phyloP scores from a whole-genome alignment of 2,888 invertebrate species.

The Pegoplata infirma region DNA sequence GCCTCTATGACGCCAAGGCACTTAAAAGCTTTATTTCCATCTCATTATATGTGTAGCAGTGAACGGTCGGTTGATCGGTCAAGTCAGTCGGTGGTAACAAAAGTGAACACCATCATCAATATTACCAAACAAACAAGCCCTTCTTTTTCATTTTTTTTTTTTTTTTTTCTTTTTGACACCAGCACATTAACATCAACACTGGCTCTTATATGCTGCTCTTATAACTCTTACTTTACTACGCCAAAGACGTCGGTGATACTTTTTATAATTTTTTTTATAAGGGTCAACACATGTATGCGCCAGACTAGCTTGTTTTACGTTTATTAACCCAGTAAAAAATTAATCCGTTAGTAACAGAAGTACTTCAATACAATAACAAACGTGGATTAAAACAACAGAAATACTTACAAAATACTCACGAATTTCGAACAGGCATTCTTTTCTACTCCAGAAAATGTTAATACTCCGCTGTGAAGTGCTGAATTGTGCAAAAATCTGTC shows the following conservation, averaged over 20 bases:
- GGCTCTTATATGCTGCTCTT: constrained; percentile 36
- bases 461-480: too few species aligned
- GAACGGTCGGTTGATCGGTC: too few species aligned
- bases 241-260: background rate
- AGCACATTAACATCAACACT: constrained; percentile 60
- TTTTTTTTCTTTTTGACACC: too few species aligned
- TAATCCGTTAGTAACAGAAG: too few species aligned
- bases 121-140: constrained; percentile 51
- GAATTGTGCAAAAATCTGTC: too few species aligned
- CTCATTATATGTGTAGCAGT: constrained; percentile 44
- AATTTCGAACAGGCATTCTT: too few species aligned
- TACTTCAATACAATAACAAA: too few species aligned
- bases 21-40: constrained; percentile 72
- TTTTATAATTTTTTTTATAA: constrained; percentile 25
- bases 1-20: constrained; percentile 74
- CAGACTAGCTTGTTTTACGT: constrained; percentile 42
- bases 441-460: too few species aligned
- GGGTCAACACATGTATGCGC: constrained; percentile 60
- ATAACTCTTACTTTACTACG: background rate
- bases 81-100: constrained; percentile 8
- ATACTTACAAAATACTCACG: too few species aligned
- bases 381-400: too few species aligned
- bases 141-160: constrained; percentile 44
- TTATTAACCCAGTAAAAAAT: too few species aligned
- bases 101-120: constrained; percentile 54